A percentile compares a stretch with the other conserved stretches of the same genome.
phyloP scores from a whole-genome alignment of 2,888 invertebrate species.

The Trichopria drosophilae region DNA sequence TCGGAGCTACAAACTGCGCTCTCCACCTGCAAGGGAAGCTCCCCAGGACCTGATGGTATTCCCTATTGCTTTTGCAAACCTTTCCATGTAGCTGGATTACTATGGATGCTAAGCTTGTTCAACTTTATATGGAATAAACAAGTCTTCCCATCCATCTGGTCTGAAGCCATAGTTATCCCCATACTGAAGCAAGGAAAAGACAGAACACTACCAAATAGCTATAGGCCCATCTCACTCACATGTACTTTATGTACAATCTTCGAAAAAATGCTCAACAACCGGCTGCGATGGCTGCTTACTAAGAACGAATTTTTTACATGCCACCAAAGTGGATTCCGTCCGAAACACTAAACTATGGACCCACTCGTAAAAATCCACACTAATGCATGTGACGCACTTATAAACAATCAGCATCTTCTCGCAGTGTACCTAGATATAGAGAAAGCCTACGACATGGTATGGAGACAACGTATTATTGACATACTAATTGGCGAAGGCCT shows the following conservation, averaged over 20 bases:
- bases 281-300: slow-evolving; percentile 32
- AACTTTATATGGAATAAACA: slow-evolving; percentile 22
- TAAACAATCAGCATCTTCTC: slow-evolving; percentile 22
- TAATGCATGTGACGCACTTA: slow-evolving; percentile 1
- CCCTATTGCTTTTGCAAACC: slow-evolving; percentile 18
- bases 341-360: slow-evolving; percentile 18
- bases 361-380: background rate
- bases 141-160: slow-evolving; percentile 24
- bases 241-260: slow-evolving; percentile 28
- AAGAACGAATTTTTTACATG: slow-evolving; percentile 17
- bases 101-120: slow-evolving; percentile 13
- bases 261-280: slow-evolving; percentile 29
- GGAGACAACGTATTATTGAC: slow-evolving; percentile 23
- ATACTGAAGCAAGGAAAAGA: slow-evolving; percentile 26
- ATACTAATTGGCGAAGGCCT: slow-evolving; percentile 17
- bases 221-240: slow-evolving; percentile 29
- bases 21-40: no score
- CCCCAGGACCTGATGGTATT: slow-evolving; percentile 27
- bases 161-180: slow-evolving; percentile 23
- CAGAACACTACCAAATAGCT: slow-evolving; percentile 8
- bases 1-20: no score
- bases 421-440: slow-evolving; percentile 28
- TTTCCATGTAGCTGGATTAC: slow-evolving; percentile 5
- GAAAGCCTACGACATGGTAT: slow-evolving; percentile 34
- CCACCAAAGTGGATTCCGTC: slow-evolving; percentile 30